Evolutionary conservation across 1,140 invertebrate genomes (phyloP), one percentile per base, ranked within the genome.

Genomic region (Drosophila azteca): DNA sequence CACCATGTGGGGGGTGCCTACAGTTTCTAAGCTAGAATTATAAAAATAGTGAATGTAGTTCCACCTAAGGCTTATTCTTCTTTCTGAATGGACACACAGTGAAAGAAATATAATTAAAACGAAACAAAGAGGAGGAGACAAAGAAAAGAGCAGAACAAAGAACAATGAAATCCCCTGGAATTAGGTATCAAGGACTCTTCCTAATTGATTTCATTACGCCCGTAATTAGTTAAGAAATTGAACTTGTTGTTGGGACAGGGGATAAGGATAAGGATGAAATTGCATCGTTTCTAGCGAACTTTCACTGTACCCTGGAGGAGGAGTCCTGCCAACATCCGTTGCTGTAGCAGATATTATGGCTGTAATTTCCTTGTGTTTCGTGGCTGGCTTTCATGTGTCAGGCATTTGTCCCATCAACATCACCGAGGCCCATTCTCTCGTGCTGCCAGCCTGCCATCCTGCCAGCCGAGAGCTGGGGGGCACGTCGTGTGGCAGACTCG

Each of bases 351-450:
- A 58, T 65, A 71, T 76, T 72, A 69, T 72, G 84, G 70, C 58
- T 82, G 83, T 79, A 82, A 82, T 82, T 75, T 83, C 79, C 75
- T 60, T 71, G 43, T 71, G 43, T 68, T 39, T 54, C 58, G 61
- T 66, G 44, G 52, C 41, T 69, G 73, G 26, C 62, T 67, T 64
- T 73, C 51, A 75, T 83, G 59, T 79, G 80, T 63, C 81, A 75
- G 66, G 82, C 77, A 73, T 79, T 84, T 77, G 63, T 72, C 80
- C 64, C 78, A 75, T 78, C 60, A 75, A 29, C 60, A 44, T 64
- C 52, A 57, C 53, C 53, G 17, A 26, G n/a, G 3, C 13, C 24
- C 11, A 26, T 29, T 20, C 24, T 15, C 8, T 49, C n/a, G 26
- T 39, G 53, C 9, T 35, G 29, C 45, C 20, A 44, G 44, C 24